Conservation (phyloP, 2,888 invertebrate genomes). For the Dermolepida albohirtum region DNA sequence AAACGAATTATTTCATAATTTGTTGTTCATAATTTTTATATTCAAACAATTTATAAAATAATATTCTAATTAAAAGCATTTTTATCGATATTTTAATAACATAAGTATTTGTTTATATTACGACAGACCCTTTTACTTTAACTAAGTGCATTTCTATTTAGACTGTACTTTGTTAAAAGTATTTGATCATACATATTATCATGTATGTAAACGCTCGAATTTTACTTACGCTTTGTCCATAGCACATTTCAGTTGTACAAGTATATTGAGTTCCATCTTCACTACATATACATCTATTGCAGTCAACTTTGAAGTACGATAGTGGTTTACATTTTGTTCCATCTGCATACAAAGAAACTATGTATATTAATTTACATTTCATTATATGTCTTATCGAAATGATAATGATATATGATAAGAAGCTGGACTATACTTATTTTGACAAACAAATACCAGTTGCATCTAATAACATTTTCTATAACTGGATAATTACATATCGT, state of each 20-base stretch:
- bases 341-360: conserved; percentile 47
- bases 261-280: conserved; percentile 64
- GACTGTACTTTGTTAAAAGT: no score
- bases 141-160: no score
- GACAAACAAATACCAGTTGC: conserved; percentile 13
- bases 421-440: neutral
- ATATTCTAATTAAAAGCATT: no score
- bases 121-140: no score
- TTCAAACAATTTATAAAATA: no score
- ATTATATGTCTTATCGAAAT: neutral
- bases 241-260: conserved; percentile 65
- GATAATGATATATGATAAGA: neutral
- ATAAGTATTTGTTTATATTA: no score
- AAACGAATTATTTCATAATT: no score
- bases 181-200: no score
- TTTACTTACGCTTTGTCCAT: conserved; percentile 20
- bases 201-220: no score
- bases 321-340: conserved; percentile 55
- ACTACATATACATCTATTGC: conserved; percentile 68
- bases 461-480: neutral
- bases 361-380: neutral
- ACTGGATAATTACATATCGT: neutral
- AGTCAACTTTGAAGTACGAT: conserved; percentile 56
- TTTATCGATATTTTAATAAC: no score
- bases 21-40: no score